Conservation (phyloP, 30 jellyfish, hydroid and myxozoan genomes). For the Cassiopea andromeda region DNA sequence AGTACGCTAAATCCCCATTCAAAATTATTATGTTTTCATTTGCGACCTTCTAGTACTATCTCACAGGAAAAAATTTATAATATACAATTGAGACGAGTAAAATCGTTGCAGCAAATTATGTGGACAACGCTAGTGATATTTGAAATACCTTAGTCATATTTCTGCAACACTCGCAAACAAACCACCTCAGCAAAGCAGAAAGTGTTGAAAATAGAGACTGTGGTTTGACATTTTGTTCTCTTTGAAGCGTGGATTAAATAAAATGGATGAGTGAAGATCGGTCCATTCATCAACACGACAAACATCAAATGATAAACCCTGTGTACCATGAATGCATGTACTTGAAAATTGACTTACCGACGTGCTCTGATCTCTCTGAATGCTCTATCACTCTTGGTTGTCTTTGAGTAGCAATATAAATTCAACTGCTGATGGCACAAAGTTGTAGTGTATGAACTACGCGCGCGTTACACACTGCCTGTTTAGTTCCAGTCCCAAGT, state of each 20-base stretch:
- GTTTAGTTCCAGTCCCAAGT: background rate
- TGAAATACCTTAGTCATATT: too few species aligned
- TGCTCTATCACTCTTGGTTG: background rate
- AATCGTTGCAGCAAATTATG: too few species aligned
- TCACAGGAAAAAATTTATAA: too few species aligned
- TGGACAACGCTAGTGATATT: too few species aligned
- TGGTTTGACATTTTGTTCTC: background rate
- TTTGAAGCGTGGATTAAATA: background rate
- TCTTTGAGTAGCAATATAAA: too few species aligned
- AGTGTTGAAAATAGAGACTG: background rate
- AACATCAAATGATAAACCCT: background rate
- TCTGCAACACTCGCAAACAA: background rate
- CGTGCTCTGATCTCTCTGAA: background rate
- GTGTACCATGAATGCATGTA: background rate
- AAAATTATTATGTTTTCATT: too few species aligned
- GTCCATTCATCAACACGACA: background rate
- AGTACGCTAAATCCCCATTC: too few species aligned
- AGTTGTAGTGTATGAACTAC: too few species aligned
- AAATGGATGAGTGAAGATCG: constrained; percentile 3
- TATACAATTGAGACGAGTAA: too few species aligned
- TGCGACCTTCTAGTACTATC: too few species aligned
- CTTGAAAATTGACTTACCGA: background rate
- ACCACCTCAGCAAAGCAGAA: background rate
- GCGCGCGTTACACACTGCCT: background rate
- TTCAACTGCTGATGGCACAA: too few species aligned